phyloP scores from a whole-genome alignment of 2,888 invertebrate genomes.

The Mythimna ferrago region DNA sequence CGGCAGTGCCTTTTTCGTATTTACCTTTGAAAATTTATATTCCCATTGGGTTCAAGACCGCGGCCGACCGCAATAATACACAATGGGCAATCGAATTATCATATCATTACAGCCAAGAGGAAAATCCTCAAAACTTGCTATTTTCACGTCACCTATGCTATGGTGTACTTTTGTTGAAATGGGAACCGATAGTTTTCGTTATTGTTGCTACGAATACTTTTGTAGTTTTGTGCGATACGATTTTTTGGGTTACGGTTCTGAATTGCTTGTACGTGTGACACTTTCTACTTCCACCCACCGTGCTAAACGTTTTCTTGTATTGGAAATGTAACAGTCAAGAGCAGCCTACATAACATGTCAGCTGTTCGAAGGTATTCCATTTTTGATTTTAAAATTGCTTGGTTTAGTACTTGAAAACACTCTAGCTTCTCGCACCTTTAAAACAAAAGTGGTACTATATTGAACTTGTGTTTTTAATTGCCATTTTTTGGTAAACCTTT shows the following conservation, averaged over 20 bases:
- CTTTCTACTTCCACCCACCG: background rate
- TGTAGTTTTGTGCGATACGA: constrained; percentile 49
- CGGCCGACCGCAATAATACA: constrained; percentile 84
- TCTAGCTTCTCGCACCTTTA: background rate
- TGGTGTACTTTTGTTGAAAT: constrained; percentile 53
- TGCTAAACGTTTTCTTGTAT: background rate
- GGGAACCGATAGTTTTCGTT: constrained; percentile 46
- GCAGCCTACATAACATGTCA: background rate
- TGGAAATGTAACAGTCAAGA: background rate
- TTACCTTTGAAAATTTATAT: constrained; percentile 89
- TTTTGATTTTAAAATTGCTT: background rate
- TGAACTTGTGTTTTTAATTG: no score
- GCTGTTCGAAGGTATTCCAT: background rate
- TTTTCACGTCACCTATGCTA: constrained; percentile 59
- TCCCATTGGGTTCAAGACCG: constrained; percentile 82
- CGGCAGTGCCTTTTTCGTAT: constrained; percentile 82
- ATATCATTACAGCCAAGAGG: constrained; percentile 81
- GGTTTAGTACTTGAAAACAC: background rate
- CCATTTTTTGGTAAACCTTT: no score
- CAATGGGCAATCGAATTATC: constrained; percentile 89
- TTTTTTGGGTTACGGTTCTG: constrained; percentile 33
- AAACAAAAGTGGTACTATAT: no score
- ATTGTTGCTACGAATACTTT: constrained; percentile 33
- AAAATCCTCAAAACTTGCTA: constrained; percentile 70
- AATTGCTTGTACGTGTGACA: constrained; percentile 46